These are phyloP conservation scores for Neoarius graeffei DNA, from an alignment of 2,113 vertebrate genomes.

Conservation along the genomic window DNA sequence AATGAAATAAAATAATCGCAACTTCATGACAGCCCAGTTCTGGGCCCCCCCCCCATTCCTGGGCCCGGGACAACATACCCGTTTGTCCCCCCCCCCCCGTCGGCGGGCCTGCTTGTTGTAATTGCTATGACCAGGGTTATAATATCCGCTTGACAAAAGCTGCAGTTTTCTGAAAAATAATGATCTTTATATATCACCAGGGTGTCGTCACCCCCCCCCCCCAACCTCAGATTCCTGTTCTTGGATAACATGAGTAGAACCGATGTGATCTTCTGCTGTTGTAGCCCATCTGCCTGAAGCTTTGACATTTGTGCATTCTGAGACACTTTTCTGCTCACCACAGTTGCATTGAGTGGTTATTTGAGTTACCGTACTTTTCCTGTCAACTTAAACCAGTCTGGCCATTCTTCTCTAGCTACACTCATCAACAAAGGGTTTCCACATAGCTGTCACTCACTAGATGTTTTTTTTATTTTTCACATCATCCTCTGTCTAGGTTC, in stretches of 20 bases:
- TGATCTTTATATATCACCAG: not conserved
- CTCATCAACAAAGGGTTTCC: not conserved
- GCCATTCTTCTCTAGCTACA: not conserved
- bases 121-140: not conserved
- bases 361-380: not conserved
- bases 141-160: not conserved
- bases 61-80: too few relatives aligned
- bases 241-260: not conserved
- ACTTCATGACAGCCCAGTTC: too few relatives aligned
- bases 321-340: not conserved
- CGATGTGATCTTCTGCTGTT: not conserved
- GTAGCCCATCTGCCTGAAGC: not conserved
- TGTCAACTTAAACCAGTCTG: not conserved
- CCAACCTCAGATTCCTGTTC: not conserved
- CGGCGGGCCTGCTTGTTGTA: too few relatives aligned
- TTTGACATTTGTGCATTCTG: not conserved
- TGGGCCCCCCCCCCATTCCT: too few relatives aligned
- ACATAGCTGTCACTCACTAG: not conserved
- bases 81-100: too few relatives aligned
- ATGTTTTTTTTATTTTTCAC: not conserved
- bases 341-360: not conserved
- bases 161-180: not conserved
- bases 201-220: too few relatives aligned
- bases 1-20: too few relatives aligned
- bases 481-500: not conserved